phyloP scores from a whole-genome alignment of 1,140 invertebrate genomes.

The Drosophila parabipectinata region DNA sequence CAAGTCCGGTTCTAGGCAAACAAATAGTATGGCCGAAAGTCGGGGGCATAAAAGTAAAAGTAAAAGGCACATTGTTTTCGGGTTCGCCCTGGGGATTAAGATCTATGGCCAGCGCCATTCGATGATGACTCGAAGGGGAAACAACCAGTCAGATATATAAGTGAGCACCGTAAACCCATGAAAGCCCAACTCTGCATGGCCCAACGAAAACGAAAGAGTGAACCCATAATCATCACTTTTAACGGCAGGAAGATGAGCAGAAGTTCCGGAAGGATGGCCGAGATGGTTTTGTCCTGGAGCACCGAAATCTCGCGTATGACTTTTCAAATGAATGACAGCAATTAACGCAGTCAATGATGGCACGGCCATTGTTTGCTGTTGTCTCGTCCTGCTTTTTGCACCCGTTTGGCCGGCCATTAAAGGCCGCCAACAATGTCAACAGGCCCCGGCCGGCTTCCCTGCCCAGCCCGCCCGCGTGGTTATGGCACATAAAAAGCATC shows the following conservation, averaged over 20 bases:
- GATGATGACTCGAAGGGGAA: slow-evolving; percentile 38
- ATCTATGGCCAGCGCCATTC: slow-evolving; percentile 35
- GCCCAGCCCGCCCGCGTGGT: slow-evolving; percentile 4
- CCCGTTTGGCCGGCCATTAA: slow-evolving; percentile 58
- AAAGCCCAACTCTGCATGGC: slow-evolving; percentile 10
- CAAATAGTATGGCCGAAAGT: slow-evolving; percentile 63
- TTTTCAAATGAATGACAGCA: slow-evolving; percentile 82
- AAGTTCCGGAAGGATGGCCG: slow-evolving; percentile 1
- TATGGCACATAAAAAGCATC: slow-evolving; percentile 74
- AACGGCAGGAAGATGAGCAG: slow-evolving; percentile 43
- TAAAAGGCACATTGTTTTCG: slow-evolving; percentile 55
- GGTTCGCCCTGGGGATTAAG: slow-evolving; percentile 54
- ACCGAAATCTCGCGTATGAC: slow-evolving; percentile 66
- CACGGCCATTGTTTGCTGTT: slow-evolving; percentile 66
- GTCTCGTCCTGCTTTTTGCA: slow-evolving; percentile 25
- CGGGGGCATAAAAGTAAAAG: slow-evolving; percentile 44
- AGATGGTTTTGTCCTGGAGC: background rate
- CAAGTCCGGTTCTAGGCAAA: slow-evolving; percentile 43
- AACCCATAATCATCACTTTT: slow-evolving; percentile 78
- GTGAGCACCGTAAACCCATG: slow-evolving; percentile 52
- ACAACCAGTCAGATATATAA: slow-evolving; percentile 33
- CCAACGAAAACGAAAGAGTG: slow-evolving; percentile 64
- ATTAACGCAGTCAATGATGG: slow-evolving; percentile 81
- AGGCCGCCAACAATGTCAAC: slow-evolving; percentile 51
- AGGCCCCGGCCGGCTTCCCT: slow-evolving; percentile 6